Evolutionary conservation across 1,140 invertebrate genomes (phyloP).

Genomic region (Tenebrio molitor): DNA sequence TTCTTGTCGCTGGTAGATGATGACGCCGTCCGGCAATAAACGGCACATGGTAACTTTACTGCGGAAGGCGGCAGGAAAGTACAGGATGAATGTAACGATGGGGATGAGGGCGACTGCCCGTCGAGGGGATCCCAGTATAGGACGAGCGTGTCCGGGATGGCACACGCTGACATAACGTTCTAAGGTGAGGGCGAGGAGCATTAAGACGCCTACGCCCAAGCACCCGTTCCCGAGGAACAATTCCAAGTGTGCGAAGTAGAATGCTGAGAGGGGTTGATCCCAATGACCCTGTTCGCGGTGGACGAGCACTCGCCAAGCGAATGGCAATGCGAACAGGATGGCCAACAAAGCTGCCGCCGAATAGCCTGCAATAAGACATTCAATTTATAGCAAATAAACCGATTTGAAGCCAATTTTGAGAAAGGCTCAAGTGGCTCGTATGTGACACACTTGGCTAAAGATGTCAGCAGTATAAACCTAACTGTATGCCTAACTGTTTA

Average conservation of each 20-base stretch:
- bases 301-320: conserved; percentile 77
- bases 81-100: conserved; percentile 74
- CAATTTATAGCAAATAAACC: conserved; percentile 10
- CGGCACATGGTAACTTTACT: conserved; percentile 73
- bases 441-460: too few species aligned
- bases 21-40: conserved; percentile 65
- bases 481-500: too few species aligned
- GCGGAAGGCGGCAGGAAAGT: conserved; percentile 76
- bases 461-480: too few species aligned
- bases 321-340: conserved; percentile 80
- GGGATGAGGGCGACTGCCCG: conserved; percentile 75
- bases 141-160: conserved; percentile 76
- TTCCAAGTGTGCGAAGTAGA: conserved; percentile 82
- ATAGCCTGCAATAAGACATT: conserved; percentile 71
- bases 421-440: background rate
- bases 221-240: conserved; percentile 82
- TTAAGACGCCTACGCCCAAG: conserved; percentile 81
- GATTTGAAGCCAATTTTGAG: conserved; percentile 1
- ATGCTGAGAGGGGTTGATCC: conserved; percentile 74
- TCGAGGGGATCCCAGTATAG: conserved; percentile 72
- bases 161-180: conserved; percentile 88
- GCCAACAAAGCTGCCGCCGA: conserved; percentile 79
- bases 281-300: conserved; percentile 76
- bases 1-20: conserved; percentile 73
- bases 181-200: conserved; percentile 83